These are phyloP conservation scores for Acromyrmex heyeri DNA, from an alignment of 1,140 invertebrate genomes.

Conservation along the genomic window DNA sequence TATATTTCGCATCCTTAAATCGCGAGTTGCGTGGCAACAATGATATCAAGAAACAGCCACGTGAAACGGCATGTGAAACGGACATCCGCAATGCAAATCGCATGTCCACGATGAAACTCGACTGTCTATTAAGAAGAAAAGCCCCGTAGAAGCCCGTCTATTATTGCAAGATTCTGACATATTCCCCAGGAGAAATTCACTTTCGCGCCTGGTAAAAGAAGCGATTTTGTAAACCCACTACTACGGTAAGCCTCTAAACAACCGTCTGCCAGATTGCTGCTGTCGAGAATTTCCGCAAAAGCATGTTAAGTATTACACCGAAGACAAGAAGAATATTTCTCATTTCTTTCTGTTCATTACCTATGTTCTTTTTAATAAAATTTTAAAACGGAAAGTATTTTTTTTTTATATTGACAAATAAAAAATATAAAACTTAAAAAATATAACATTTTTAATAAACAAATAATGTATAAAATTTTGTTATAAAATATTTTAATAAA, in stretches of 20 bases:
- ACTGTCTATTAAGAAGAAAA: constrained; percentile 55
- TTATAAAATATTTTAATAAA: neutral
- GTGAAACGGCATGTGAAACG: constrained; percentile 60
- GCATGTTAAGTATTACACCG: neutral
- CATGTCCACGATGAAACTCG: constrained; percentile 31
- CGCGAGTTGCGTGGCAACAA: constrained; percentile 26
- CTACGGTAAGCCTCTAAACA: constrained; percentile 20
- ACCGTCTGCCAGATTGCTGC: constrained; percentile 38
- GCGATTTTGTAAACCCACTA: constrained; percentile 6
- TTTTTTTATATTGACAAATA: neutral
- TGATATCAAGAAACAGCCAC: constrained; percentile 55
- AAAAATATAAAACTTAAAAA: neutral
- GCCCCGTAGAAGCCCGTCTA: constrained; percentile 44
- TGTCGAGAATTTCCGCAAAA: constrained; percentile 31
- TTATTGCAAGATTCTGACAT: constrained; percentile 46
- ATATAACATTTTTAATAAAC: neutral
- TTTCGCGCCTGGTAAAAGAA: neutral
- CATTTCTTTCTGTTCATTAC: constrained; percentile 53
- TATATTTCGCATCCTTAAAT: constrained; percentile 12
- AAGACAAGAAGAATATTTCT: constrained; percentile 71
- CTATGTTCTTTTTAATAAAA: neutral
- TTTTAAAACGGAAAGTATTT: neutral
- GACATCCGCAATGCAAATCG: constrained; percentile 66
- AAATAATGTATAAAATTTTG: neutral
- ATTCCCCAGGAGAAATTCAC: constrained; percentile 2